phyloP scores from a whole-genome alignment of 2,888 invertebrate genomes.

The Drosophila meridiana region DNA sequence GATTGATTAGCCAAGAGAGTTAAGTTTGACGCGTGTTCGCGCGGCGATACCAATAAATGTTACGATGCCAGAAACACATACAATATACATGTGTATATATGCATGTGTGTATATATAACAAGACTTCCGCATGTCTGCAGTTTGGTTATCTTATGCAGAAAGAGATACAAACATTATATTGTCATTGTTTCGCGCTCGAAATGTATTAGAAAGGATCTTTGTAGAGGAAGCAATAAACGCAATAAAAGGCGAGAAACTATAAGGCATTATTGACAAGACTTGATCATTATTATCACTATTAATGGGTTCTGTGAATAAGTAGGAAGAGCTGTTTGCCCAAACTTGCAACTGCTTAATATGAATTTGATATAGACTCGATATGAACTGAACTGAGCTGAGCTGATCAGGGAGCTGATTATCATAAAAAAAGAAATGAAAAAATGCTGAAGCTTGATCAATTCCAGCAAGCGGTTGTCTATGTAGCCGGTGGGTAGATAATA shows the following conservation, averaged over 20 bases:
- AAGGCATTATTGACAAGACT: neutral
- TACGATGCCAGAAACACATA: constrained; percentile 2
- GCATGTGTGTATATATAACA: neutral
- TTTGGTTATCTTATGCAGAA: constrained; percentile 9
- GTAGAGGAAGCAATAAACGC: neutral
- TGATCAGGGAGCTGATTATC: neutral
- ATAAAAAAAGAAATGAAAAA: neutral
- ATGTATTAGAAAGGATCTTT: neutral
- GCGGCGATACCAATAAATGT: constrained; percentile 27
- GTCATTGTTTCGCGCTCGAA: neutral
- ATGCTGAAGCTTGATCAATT: neutral
- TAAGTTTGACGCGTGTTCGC: constrained; percentile 38
- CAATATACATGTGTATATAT: neutral
- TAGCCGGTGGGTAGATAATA: no score
- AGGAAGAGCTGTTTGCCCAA: neutral
- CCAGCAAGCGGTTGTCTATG: no score
- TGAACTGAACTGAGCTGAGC: neutral
- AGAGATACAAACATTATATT: neutral
- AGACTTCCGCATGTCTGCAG: constrained; percentile 54
- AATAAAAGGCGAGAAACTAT: neutral
- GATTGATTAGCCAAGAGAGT: constrained; percentile 60
- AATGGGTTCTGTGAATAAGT: neutral
- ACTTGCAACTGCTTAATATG: neutral
- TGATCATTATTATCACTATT: neutral
- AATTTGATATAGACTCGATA: neutral